phyloP scores from a whole-genome alignment of 2,113 vertebrate genomes.

The Megatriorchis doriae region DNA sequence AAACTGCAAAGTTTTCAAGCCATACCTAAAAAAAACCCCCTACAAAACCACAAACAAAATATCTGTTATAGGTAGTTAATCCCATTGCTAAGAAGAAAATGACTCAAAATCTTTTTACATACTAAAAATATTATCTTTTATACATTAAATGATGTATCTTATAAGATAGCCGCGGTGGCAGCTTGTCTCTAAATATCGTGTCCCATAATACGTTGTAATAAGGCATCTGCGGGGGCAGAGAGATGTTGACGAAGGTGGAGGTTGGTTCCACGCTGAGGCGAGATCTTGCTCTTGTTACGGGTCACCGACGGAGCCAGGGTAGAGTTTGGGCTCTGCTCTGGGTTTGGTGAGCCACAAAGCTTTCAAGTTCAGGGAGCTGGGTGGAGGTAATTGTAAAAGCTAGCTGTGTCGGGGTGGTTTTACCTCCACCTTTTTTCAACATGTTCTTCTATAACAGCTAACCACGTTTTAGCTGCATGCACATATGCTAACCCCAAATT shows the following conservation, averaged over 20 bases:
- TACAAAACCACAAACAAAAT: background rate
- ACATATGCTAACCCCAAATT: background rate
- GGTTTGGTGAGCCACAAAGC: background rate
- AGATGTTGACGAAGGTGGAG: background rate
- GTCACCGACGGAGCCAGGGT: rapidly evolving
- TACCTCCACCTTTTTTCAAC: background rate
- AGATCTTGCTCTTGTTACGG: background rate
- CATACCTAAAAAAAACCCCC: rapidly evolving
- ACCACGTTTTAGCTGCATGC: background rate
- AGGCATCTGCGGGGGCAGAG: background rate
- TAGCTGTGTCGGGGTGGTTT: background rate
- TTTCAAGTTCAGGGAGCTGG: background rate
- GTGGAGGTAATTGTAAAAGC: background rate
- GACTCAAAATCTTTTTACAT: background rate
- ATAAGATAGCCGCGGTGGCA: background rate
- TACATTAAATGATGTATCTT: background rate
- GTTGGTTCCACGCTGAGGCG: rapidly evolving
- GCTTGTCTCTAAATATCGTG: background rate
- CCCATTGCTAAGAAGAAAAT: background rate
- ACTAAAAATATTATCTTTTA: background rate
- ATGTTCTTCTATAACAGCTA: background rate
- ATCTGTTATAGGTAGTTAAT: background rate
- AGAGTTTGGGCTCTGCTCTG: background rate
- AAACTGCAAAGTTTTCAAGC: background rate
- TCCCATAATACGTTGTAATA: background rate